Conservation (phyloP, 2,888 invertebrate species). For the Zygogramma bicolorata region DNA sequence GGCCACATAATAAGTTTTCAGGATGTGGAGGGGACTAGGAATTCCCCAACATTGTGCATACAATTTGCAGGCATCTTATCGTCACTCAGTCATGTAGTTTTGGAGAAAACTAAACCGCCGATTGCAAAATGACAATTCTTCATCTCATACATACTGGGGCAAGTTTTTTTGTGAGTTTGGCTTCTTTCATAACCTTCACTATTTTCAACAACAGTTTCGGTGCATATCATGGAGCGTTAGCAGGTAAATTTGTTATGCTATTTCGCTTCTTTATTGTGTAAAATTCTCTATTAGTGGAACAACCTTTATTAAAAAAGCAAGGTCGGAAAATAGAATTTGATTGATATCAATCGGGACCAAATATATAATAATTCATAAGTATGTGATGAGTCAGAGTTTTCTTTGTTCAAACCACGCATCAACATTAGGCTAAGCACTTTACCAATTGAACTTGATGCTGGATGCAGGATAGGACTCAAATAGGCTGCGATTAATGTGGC, state of each 20-base stretch:
- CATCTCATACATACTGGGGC: neutral
- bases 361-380: too few species aligned
- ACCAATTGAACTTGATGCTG: too few species aligned
- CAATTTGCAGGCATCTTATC: neutral
- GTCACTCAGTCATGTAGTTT: neutral
- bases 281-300: too few species aligned
- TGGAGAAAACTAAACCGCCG: neutral
- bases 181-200: neutral
- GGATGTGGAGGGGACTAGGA: neutral
- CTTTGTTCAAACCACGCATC: too few species aligned
- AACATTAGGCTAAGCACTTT: too few species aligned
- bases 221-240: neutral
- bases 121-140: neutral
- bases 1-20: neutral
- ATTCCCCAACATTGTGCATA: neutral
- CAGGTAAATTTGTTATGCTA: conserved; percentile 5
- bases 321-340: too few species aligned
- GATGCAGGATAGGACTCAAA: too few species aligned
- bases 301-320: too few species aligned
- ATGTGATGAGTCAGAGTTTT: too few species aligned
- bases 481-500: too few species aligned
- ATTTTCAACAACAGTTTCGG: neutral
- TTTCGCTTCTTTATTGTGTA: too few species aligned
- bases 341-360: too few species aligned
- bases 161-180: neutral